Evolutionary conservation across 2,888 invertebrate genomes (phyloP).

Genomic region (Uropetala carovei): DNA sequence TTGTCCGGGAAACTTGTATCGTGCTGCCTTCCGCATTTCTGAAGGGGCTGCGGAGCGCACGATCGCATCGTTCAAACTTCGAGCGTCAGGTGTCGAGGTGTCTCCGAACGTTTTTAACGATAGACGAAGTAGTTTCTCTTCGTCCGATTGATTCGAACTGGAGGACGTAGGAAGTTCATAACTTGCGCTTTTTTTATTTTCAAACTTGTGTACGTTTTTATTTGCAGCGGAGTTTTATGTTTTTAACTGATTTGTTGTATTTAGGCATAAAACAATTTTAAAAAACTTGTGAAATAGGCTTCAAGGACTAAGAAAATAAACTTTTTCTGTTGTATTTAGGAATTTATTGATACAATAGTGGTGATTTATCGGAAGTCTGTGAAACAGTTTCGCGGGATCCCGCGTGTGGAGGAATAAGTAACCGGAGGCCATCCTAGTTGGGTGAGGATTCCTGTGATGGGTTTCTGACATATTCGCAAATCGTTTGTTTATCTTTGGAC

Average conservation of each 20-base stretch:
- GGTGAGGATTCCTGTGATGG: conserved; percentile 51
- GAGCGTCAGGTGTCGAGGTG: conserved; percentile 1
- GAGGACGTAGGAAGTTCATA: background rate
- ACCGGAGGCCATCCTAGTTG: background rate
- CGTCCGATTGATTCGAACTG: background rate
- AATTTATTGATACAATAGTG: conserved; percentile 17
- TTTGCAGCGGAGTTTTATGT: background rate
- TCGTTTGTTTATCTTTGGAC: conserved; percentile 7
- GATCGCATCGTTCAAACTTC: conserved; percentile 28
- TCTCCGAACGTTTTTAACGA: background rate
- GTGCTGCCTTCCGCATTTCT: conserved; percentile 50
- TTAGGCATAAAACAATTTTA: background rate
- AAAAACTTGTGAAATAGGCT: conserved; percentile 31
- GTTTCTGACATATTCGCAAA: conserved; percentile 53
- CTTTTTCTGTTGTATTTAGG: background rate
- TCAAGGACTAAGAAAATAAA: background rate
- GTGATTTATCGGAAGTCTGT: conserved; percentile 25
- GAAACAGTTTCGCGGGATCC: background rate
- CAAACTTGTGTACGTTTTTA: background rate
- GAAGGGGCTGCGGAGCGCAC: conserved; percentile 16
- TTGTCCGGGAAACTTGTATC: conserved; percentile 63
- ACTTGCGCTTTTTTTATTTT: background rate
- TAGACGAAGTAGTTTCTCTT: background rate
- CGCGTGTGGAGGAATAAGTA: conserved; percentile 3
- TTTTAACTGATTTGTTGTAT: background rate